phyloP scores from a whole-genome alignment of 2,113 vertebrate genomes.

The Oriolus oriolus region DNA sequence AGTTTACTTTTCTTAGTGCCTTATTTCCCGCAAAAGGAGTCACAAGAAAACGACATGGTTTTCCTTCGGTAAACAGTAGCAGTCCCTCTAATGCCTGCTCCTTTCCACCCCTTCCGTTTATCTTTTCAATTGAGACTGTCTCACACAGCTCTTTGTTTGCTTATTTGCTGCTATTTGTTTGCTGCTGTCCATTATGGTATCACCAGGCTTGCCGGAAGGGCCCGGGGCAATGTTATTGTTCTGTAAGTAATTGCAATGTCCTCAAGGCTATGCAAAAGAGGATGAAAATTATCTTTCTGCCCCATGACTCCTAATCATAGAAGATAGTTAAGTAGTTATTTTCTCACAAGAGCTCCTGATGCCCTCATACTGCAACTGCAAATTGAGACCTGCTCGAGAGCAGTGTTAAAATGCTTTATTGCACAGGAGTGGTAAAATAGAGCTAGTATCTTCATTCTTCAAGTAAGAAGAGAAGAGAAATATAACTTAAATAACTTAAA shows the following conservation, averaged over 20 bases:
- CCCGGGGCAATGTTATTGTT: background rate
- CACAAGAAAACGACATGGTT: background rate
- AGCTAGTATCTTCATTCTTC: background rate
- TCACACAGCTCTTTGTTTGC: background rate
- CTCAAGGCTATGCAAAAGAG: background rate
- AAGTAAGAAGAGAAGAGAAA: background rate
- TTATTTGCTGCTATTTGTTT: background rate
- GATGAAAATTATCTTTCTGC: background rate
- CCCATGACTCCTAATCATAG: background rate
- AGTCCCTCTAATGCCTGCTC: background rate
- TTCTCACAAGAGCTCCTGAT: background rate
- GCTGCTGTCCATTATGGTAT: background rate
- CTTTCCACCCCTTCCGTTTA: background rate
- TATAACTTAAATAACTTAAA: background rate
- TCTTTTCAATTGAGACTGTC: background rate
- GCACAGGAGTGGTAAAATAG: background rate
- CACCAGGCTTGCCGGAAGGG: background rate
- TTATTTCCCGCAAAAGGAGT: background rate
- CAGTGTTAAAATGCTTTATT: background rate
- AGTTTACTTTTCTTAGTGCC: background rate
- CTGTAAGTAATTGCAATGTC: background rate
- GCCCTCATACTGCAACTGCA: background rate
- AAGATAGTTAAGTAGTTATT: background rate
- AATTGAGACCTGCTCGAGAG: background rate
- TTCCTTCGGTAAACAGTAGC: background rate